Percentiles rank a stretch among this genome's conserved stretches.
Evolutionary conservation across 2,797 vertebrate species (phyloP).

Genomic region (Cirrhinus molitorella): DNA sequence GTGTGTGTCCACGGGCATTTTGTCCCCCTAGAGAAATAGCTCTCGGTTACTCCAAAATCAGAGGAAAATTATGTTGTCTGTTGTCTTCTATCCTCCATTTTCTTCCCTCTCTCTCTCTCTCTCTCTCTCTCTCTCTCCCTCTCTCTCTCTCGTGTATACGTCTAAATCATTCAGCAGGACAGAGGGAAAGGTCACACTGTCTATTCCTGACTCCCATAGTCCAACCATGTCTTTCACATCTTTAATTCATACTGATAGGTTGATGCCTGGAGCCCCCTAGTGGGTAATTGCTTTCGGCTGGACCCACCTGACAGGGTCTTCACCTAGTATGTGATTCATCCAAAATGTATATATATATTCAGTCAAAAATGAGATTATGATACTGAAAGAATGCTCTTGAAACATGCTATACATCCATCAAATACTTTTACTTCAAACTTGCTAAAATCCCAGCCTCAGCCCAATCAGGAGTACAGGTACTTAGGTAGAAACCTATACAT

Average conservation of each 20-base stretch:
- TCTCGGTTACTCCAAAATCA: not conserved
- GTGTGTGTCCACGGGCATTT: not conserved
- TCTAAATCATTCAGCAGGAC: constrained; percentile 52
- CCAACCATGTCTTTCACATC: constrained; percentile 42
- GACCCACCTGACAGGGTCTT: constrained; percentile 14
- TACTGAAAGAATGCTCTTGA: too few species aligned
- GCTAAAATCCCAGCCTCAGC: too few species aligned
- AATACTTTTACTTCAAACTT: too few species aligned
- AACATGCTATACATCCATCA: too few species aligned
- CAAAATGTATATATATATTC: not conserved
- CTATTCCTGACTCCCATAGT: constrained; percentile 68
- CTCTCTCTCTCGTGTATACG: constrained; percentile 3
- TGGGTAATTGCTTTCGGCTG: constrained; percentile 24
- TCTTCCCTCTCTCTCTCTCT: not conserved
- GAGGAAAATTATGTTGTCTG: not conserved
- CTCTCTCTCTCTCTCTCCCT: not conserved
- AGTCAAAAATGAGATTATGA: too few species aligned
- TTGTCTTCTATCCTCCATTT: not conserved
- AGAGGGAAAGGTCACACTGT: constrained; percentile 72
- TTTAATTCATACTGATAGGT: constrained; percentile 61
- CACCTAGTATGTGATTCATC: not conserved
- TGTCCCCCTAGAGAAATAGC: not conserved
- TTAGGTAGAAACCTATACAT: too few species aligned
- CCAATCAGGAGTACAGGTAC: too few species aligned
- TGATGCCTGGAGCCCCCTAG: constrained; percentile 44